These are phyloP conservation scores for Perdita meconis DNA, from an alignment of 2,888 invertebrate species.

Conservation along the genomic window DNA sequence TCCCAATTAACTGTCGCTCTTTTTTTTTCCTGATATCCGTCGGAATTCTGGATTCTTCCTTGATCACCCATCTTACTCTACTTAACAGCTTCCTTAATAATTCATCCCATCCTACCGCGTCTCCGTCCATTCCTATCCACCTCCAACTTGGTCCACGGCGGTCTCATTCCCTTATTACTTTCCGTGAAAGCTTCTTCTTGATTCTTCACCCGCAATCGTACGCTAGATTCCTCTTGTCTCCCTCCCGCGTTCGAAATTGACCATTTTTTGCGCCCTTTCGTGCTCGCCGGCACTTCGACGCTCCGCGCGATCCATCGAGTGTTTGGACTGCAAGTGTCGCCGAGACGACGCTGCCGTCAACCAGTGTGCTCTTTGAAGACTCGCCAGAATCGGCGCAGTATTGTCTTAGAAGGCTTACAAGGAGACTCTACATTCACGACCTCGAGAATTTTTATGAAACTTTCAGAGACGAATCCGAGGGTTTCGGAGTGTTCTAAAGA, in stretches of 20 bases:
- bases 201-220: neutral
- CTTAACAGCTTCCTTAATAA: conserved; percentile 35
- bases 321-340: neutral
- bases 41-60: neutral
- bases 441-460: too few species aligned
- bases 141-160: neutral
- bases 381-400: neutral
- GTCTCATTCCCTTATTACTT: conserved; percentile 23
- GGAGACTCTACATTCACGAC: too few species aligned
- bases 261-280: neutral
- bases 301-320: neutral
- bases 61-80: conserved; percentile 1
- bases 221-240: conserved; percentile 9
- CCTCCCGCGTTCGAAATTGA: conserved; percentile 11
- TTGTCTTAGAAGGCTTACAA: too few species aligned
- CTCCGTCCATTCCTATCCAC: conserved; percentile 11
- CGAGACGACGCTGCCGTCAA: neutral
- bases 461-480: too few species aligned
- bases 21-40: too few species aligned
- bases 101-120: conserved; percentile 12
- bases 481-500: too few species aligned
- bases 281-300: too few species aligned
- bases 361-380: neutral
- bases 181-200: conserved; percentile 8
- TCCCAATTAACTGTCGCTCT: conserved; percentile 13